Conservation (phyloP, 1,140 invertebrate species). For the Leucophenga varia region DNA sequence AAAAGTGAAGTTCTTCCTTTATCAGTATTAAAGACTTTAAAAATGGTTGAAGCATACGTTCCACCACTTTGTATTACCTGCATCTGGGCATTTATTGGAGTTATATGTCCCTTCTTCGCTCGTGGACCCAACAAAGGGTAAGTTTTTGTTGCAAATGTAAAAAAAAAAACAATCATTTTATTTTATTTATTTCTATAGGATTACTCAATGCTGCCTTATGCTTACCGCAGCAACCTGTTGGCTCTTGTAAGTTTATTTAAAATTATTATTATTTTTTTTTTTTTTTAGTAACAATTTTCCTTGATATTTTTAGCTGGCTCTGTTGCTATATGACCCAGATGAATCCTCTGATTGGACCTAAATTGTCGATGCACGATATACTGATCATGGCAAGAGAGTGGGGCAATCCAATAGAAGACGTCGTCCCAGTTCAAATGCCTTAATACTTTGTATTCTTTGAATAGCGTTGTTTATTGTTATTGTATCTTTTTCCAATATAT, state of each 20-base stretch:
- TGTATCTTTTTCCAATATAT: too few species aligned
- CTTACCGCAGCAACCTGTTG: conserved; percentile 86
- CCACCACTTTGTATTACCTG: conserved; percentile 77
- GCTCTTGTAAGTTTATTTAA: conserved; percentile 65
- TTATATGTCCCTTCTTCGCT: conserved; percentile 80
- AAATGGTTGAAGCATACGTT: conserved; percentile 74
- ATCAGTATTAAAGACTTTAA: conserved; percentile 28
- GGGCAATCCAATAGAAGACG: conserved; percentile 62
- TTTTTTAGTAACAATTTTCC: conserved; percentile 4
- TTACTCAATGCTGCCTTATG: conserved; percentile 84
- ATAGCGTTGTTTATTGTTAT: conserved; percentile 23
- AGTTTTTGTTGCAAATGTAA: conserved; percentile 14
- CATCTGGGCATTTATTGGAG: conserved; percentile 81
- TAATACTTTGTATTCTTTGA: conserved; percentile 10
- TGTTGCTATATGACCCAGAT: conserved; percentile 93
- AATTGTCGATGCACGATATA: conserved; percentile 70
- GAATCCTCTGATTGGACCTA: conserved; percentile 91
- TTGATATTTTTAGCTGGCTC: conserved; percentile 66
- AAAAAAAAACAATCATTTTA: background rate
- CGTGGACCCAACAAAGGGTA: conserved; percentile 81
- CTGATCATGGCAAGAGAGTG: conserved; percentile 78
- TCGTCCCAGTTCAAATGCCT: conserved; percentile 21
- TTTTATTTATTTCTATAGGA: conserved; percentile 56
- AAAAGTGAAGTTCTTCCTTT: too few species aligned
- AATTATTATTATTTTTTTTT: background rate